Percentiles rank a stretch among this genome's conserved stretches.
Evolutionary conservation across 2,888 invertebrate genomes (phyloP).

Genomic region (Torymus texanus): DNA sequence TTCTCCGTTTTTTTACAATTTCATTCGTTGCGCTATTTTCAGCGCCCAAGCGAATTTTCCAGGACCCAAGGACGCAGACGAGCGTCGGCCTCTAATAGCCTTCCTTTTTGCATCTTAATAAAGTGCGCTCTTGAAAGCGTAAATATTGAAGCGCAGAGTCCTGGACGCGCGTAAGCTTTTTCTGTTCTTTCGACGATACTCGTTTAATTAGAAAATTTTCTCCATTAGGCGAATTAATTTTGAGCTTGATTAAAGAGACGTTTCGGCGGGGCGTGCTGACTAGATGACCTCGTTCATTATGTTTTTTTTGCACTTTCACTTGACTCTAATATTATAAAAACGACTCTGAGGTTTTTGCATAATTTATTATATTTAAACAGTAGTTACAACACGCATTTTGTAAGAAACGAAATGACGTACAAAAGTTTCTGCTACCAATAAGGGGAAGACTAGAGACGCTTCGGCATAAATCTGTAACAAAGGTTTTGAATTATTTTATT

Average conservation of each 20-base stretch:
- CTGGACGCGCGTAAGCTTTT: too few species aligned
- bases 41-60: too few species aligned
- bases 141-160: neutral
- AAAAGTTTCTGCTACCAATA: constrained; percentile 97
- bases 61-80: too few species aligned
- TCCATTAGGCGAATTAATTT: constrained; percentile 8
- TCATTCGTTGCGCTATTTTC: too few species aligned
- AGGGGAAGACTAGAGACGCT: constrained; percentile 94
- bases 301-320: constrained; percentile 22
- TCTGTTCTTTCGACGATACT: neutral
- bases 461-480: constrained; percentile 87
- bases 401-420: constrained; percentile 76
- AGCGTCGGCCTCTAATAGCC: too few species aligned
- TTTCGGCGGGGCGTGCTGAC: neutral
- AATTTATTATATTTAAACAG: constrained; percentile 56
- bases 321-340: constrained; percentile 22
- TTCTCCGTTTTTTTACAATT: neutral
- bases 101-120: too few species aligned
- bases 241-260: neutral
- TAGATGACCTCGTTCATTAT: constrained; percentile 1
- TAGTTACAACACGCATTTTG: constrained; percentile 57
- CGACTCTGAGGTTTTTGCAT: constrained; percentile 35
- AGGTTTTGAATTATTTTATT: constrained; percentile 6
- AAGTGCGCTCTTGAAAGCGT: neutral
- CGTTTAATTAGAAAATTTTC: neutral